Evolutionary conservation across 2,113 vertebrate species (phyloP).

Genomic region (Peromyscus californicus): DNA sequence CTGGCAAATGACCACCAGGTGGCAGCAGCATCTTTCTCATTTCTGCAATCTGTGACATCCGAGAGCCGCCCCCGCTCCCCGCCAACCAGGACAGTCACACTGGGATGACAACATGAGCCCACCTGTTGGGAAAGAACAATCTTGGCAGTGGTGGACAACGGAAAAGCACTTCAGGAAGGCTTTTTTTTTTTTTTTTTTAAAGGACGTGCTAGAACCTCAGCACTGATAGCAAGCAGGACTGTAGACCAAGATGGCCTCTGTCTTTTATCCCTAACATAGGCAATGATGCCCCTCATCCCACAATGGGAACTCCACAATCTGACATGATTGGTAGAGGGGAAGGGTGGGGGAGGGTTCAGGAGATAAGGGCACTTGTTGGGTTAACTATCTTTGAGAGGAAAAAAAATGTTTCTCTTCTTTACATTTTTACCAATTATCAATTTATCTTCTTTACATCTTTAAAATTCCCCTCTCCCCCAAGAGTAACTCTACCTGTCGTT

Average conservation of each 20-base stretch:
- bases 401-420: neutral
- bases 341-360: neutral
- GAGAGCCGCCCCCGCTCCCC: too few species aligned
- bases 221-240: neutral
- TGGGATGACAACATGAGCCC: neutral
- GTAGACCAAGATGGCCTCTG: neutral
- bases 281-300: neutral
- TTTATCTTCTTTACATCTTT: neutral
- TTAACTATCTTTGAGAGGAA: neutral
- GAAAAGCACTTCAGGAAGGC: neutral
- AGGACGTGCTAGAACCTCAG: neutral
- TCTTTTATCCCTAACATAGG: neutral
- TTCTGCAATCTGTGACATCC: neutral
- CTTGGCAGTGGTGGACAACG: neutral
- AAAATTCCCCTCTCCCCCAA: neutral
- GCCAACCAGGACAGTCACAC: neutral
- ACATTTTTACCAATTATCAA: too few species aligned
- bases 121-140: neutral
- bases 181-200: too few species aligned
- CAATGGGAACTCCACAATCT: neutral
- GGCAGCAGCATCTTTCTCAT: conserved; percentile 22
- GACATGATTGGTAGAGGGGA: neutral
- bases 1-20: conserved; percentile 17
- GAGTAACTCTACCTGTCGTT: neutral
- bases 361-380: neutral